Conservation (phyloP, 2,888 invertebrate species). For the Heteromyza rotundicornis region DNA sequence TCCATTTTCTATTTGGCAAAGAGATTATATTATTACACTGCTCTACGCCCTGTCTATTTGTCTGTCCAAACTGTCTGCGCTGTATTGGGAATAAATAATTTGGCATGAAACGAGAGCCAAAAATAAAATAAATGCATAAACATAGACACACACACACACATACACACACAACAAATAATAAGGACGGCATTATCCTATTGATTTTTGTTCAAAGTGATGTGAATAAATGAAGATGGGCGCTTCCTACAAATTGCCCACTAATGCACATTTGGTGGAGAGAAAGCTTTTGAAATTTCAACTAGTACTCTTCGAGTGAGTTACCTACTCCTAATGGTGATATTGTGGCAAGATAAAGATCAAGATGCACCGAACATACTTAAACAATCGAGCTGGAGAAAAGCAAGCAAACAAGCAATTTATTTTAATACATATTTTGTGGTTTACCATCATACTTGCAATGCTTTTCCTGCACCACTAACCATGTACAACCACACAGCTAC, state of each 20-base stretch:
- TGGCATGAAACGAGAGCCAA: not conserved
- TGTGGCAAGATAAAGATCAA: slow-evolving; percentile 7
- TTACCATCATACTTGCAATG: slow-evolving; percentile 11
- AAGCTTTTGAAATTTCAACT: not conserved
- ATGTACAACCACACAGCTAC: not conserved
- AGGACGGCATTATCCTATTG: slow-evolving; percentile 24
- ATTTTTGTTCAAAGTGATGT: slow-evolving; percentile 23
- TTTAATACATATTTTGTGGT: slow-evolving; percentile 11
- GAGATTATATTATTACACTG: slow-evolving; percentile 8
- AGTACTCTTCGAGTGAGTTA: no score
- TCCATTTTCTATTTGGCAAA: slow-evolving; percentile 5
- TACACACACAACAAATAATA: slow-evolving; percentile 29
- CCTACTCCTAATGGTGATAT: not conserved
- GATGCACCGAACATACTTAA: not conserved
- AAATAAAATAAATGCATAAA: slow-evolving; percentile 2
- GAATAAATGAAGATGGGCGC: not conserved
- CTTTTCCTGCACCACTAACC: not conserved
- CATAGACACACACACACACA: no score
- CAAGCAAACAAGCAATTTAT: slow-evolving; percentile 6
- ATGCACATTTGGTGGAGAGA: no score
- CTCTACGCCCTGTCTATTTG: no score
- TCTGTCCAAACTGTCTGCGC: no score
- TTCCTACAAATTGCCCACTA: no score
- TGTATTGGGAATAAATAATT: slow-evolving; percentile 14
- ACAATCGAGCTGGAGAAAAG: not conserved